Evolutionary conservation across 2,888 invertebrate species (phyloP).

Genomic region (Elgonia sp.): DNA sequence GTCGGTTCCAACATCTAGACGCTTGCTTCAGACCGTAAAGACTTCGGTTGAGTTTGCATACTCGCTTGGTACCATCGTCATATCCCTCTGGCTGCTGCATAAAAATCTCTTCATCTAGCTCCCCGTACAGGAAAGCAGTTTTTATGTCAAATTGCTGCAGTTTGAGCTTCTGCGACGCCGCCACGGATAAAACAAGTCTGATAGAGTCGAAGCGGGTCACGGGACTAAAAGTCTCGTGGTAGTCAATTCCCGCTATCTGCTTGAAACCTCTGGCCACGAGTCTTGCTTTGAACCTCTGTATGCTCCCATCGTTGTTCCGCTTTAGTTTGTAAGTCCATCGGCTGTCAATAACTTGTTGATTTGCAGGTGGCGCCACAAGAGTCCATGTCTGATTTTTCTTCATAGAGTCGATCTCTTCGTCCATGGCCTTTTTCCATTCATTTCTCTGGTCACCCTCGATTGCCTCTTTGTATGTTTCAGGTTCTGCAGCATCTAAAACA

Average conservation of each 20-base stretch:
- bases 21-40: constrained; percentile 85
- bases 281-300: constrained; percentile 80
- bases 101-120: constrained; percentile 78
- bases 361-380: constrained; percentile 19
- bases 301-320: constrained; percentile 72
- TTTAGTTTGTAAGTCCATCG: constrained; percentile 66
- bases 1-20: constrained; percentile 82
- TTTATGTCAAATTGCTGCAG: constrained; percentile 81
- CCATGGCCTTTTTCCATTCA: background rate
- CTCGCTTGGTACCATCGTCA: constrained; percentile 78
- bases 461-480: background rate
- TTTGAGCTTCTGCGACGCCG: constrained; percentile 75
- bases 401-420: constrained; percentile 64
- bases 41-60: constrained; percentile 81
- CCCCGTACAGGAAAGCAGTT: constrained; percentile 78
- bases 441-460: background rate
- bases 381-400: constrained; percentile 59
- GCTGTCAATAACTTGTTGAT: constrained; percentile 21
- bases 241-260: constrained; percentile 80
- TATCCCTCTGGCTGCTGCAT: constrained; percentile 83
- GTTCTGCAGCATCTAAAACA: background rate
- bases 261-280: constrained; percentile 79
- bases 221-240: constrained; percentile 81
- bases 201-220: constrained; percentile 79
- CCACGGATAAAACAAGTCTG: constrained; percentile 77